A percentile compares a stretch with the other conserved stretches of the same genome.
phyloP scores from a whole-genome alignment of 2,113 vertebrate genomes.

The Ahaetulla prasina region DNA sequence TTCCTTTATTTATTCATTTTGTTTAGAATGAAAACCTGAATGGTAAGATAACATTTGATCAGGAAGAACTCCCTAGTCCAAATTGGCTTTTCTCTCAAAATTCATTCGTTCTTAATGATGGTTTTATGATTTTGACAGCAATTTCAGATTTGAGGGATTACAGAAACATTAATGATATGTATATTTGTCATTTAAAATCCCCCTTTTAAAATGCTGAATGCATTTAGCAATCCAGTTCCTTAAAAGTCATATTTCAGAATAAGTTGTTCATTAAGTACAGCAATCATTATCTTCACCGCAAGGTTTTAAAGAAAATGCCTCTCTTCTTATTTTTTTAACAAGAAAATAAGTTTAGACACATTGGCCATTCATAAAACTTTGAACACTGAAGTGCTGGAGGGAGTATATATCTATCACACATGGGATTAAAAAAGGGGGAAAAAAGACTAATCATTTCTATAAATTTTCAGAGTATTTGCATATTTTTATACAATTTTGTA shows the following conservation, averaged over 20 bases:
- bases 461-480: too few relatives aligned
- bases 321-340: background rate
- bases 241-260: background rate
- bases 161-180: constrained; percentile 14
- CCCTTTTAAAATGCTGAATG: background rate
- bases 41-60: background rate
- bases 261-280: background rate
- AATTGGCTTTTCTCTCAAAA: constrained; percentile 21
- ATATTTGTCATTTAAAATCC: background rate
- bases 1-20: background rate
- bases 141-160: constrained; percentile 14
- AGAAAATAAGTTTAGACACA: background rate
- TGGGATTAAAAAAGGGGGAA: too few relatives aligned
- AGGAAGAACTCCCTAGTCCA: constrained; percentile 42
- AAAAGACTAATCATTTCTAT: background rate
- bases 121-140: constrained; percentile 31
- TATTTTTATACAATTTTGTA: background rate
- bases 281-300: background rate
- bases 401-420: background rate
- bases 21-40: constrained; percentile 35
- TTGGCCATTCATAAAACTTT: background rate
- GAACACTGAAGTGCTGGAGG: background rate
- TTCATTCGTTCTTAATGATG: too few relatives aligned
- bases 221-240: background rate
- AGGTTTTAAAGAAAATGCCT: background rate